Evolutionary conservation across 2,797 vertebrate species (phyloP), one percentile per base, ranked within the genome.

Genomic region (Enteromius treurensis): DNA sequence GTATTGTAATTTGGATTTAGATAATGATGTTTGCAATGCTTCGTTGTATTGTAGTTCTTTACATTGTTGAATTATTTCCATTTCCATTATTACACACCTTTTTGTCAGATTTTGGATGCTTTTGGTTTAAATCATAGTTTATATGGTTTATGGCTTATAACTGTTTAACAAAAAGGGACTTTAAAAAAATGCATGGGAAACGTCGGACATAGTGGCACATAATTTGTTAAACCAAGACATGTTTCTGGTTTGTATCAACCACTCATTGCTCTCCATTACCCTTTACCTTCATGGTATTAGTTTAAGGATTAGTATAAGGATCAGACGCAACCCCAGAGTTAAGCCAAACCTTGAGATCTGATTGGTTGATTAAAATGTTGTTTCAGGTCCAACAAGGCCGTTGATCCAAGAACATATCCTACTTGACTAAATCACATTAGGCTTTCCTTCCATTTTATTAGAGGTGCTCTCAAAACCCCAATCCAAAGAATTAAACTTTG

Each of bases 341-440:
- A 58, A 40, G 34, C 51, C 21, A 58, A 37, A 60, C n/a, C 53
- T 58, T 26, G 10, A 58, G 2, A 40, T 58, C 51, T 26, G 49
- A 76, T 76, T 40, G 19, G 73, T 26, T 75, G 73, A 40, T 58
- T 21, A 17, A 34, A 40, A 42, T 58, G 7, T 13, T 68, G 32
- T 60, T 76, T 9, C 19, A 37, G 49, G 49, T 14, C 51, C 5
- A 76, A 23, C 32, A 40, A 23, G 34, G n/a, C 40, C 23, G 34
- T 26, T 76, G 8, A 19, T 76, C n/a, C 53, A 76, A 60, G 7
- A 42, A 40, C 34, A 26, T 19, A n/a, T 76, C 53, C 74, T 42
- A 9, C n/a, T 60, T 76, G 34, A 55, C 34, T 37, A 76, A 76
- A 76, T 76, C 21, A 15, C 51, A 37, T 53, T 53, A 58, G 23